Base-by-base conservation (phyloP, 1,140 invertebrate genomes). In the Pseudomyrmex flavicornis region DNA sequence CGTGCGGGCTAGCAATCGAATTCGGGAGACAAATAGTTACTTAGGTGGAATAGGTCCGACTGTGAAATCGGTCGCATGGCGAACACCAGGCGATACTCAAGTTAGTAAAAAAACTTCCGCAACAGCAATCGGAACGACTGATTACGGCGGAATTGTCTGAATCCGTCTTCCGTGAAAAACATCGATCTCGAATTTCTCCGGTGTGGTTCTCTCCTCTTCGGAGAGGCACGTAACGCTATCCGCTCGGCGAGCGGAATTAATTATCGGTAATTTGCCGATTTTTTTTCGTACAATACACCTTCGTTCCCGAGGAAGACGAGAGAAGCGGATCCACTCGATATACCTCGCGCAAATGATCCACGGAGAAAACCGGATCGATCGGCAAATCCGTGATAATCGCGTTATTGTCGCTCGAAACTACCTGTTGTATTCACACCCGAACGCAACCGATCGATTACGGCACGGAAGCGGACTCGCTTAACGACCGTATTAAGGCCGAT, bases 341-440 rank as follows among this genome's bases (percentile, higher is more conserved):
- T 17, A n/a, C 22, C 35, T 46, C 7, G 9, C 2, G 22, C 4
- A 65, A 72, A 26, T 83, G 74, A 82, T 70, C 61, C 12, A 69
- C 17, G 2, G 50, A 46, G 52, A 85, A 54, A 50, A 52, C n/a
- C 1, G 35, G 13, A 66, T 85, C 22, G 26, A 13, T 1, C 1
- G n/a, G 17, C 22, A 58, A 58, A 52, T 59, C 17, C 0, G n/a
- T n/a, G 12, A n/a, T 87, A 87, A 86, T 87, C 77, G 54, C 56
- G 80, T 87, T 87, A 87, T 75, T 86, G 84, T 85, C 73, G 74
- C 52, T 46, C 0, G 44, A 44, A 65, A 68, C 85, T 76, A 86
- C 85, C 85, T 85, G 84, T 87, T 87, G 85, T 87, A 75, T 80
- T 61, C 76, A 70, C 15, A 46, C 8, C 13, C 20, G 26, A 65